A percentile compares a stretch with the other conserved stretches of the same genome.
Evolutionary conservation across 2,888 invertebrate genomes (phyloP).

Genomic region (Auanema freiburgensis): DNA sequence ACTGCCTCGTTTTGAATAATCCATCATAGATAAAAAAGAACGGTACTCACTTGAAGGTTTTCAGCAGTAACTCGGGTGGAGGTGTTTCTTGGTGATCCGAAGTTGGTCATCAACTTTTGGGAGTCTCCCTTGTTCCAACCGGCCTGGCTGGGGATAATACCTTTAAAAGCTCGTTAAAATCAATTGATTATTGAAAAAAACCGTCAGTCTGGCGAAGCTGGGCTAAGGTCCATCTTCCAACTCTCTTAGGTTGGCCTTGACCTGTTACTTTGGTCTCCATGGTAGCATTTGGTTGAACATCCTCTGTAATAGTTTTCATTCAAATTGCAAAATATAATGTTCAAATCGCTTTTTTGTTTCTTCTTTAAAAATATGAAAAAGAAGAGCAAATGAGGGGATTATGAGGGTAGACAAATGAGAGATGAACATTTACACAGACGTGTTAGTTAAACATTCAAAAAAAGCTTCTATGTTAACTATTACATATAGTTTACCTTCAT

Average conservation of each 20-base stretch:
- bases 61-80: constrained; percentile 56
- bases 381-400: too few relatives aligned
- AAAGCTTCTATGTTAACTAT: constrained; percentile 3
- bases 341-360: too few relatives aligned
- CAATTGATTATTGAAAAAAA: too few relatives aligned
- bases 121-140: constrained; percentile 66
- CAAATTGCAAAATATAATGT: background rate
- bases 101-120: constrained; percentile 65
- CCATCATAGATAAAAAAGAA: background rate
- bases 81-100: constrained; percentile 65
- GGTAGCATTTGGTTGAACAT: constrained; percentile 62
- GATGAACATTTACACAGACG: constrained; percentile 6
- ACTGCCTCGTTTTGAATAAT: background rate
- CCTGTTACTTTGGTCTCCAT: constrained; percentile 64
- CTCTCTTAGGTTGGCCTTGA: constrained; percentile 50
- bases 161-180: constrained; percentile 14
- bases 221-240: constrained; percentile 63
- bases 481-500: constrained; percentile 5
- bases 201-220: constrained; percentile 65
- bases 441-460: background rate
- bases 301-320: constrained; percentile 16
- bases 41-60: constrained; percentile 48
- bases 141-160: constrained; percentile 64
- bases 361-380: too few relatives aligned
- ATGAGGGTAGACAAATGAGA: background rate